Base-by-base conservation (phyloP, 2,113 vertebrate species). In the Aplodontia rufa region DNA sequence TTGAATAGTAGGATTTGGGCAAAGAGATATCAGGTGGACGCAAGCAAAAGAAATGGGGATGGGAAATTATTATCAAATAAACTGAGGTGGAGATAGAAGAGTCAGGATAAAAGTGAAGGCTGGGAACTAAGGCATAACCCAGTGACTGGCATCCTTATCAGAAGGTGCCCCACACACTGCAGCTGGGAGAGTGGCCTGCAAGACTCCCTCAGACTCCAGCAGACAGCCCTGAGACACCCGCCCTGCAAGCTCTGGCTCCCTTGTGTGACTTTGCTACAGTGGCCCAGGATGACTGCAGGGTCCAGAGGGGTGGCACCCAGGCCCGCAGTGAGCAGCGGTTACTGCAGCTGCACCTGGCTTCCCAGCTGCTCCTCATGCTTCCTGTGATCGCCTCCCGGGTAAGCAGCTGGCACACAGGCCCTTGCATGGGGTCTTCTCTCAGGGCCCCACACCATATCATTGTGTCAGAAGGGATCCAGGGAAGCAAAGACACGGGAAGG, bases 241-340 rank as follows among this genome's bases (percentile, higher is more conserved):
- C 0, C 1, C 10, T 19, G 17, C 24, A 40, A 66, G 8, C 37
- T 13, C 20, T 51, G 1, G 28, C 71, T 68, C 19, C 26, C 16
- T 40, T 2, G 5, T 55, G 72, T 51, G 35, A 49, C 20, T 8
- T 9, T 40, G 11, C 51, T 49, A 8, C 6, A 2, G 13, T 26
- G n/a, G 26, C 26, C 26, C 17, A 24, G 19, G 51, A 35, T 32
- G 8, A 5, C 17, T 0, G 32, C 7, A 53, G 68, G n/a, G 5
- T 9, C 45, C 26, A 0, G n/a, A 13, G 45, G 64, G 45, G 8
- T 5, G 2, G 14, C 10, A 3, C 66, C 28, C 72, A 14, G 26
- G 35, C 1, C 32, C 1, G 47, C 1, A 17, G 35, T 6, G 28
- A 30, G n/a, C 32, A 3, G 8, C 13, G 10, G 1, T 8, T 1